phyloP scores from a whole-genome alignment of 2,113 vertebrate species.

The Carassius carassius region DNA sequence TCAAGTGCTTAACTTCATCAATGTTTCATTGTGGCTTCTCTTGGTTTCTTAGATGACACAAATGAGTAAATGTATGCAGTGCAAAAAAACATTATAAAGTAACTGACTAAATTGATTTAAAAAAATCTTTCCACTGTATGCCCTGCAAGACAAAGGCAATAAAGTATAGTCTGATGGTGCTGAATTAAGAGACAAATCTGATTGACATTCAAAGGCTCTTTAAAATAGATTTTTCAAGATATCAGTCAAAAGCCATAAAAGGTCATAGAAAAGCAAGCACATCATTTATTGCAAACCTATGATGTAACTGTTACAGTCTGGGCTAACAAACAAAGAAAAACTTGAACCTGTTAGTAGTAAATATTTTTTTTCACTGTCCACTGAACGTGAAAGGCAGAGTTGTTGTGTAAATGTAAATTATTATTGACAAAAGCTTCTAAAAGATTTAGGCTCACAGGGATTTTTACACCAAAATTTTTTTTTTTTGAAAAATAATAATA shows the following conservation, averaged over 20 bases:
- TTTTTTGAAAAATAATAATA: conserved; percentile 58
- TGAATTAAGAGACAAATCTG: neutral
- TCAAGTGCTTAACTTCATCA: neutral
- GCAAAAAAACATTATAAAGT: neutral
- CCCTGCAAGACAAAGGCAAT: neutral
- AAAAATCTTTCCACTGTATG: neutral
- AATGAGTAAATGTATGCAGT: neutral
- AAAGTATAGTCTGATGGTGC: neutral
- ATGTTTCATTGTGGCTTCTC: neutral
- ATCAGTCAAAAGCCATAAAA: conserved; percentile 70
- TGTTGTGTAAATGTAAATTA: conserved; percentile 46
- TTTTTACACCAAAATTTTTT: conserved; percentile 55
- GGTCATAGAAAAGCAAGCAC: conserved; percentile 73
- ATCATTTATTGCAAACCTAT: conserved; percentile 78
- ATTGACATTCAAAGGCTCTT: conserved; percentile 69
- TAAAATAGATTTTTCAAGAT: conserved; percentile 53
- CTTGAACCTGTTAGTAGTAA: conserved; percentile 6
- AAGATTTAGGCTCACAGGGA: conserved; percentile 30
- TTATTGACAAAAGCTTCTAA: conserved; percentile 50
- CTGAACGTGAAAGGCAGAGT: conserved; percentile 30
- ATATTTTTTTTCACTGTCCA: conserved; percentile 24
- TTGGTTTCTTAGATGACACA: neutral
- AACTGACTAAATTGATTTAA: neutral
- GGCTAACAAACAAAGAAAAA: conserved; percentile 46
- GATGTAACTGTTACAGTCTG: conserved; percentile 69